Evolutionary conservation across 2,797 vertebrate species (phyloP), one percentile per base, ranked within the genome.

Genomic region (Neosilurus mollespiculum): DNA sequence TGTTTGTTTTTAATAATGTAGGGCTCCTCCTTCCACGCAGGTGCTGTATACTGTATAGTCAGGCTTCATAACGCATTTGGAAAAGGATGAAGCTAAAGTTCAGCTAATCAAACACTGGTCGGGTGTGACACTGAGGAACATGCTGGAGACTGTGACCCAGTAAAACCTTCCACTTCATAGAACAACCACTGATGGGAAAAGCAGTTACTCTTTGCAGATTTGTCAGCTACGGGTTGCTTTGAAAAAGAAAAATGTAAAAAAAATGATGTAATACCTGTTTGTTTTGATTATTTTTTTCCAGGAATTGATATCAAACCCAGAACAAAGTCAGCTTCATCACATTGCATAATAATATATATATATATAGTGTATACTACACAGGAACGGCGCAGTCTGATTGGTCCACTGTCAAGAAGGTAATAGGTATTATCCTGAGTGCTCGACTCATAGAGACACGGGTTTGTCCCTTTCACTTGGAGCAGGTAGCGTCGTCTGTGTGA

Each of bases 11-110:
- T 58, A 4, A 5, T 12, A 61, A 61, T 15, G 30, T 77, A 61
- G 73, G 56, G 34, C 73, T 59, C 26, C 56, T 77, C 9, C 26
- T 59, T 61, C 72, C 80, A 71, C 56, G 49, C 79, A 53, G 56
- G 22, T 64, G 56, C n/a, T 61, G 30, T 56, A 58, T 34, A 30
- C 51, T 67, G 62, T 58, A 34, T 34, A 78, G 34, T 70, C 30
- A 22, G 18, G 56, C 65, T 69, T 83, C 34, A 14, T 67, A 70
- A 53, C 15, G n/a, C 53, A 37, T 71, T 72, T 34, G 24, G 24
- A 70, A 71, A 76, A 70, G 37, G 6, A 26, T 69, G 54, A 78
- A 49, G 37, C n/a, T 59, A 26, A 20, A 59, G 34, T 61, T 53
- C 78, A 71, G 56, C 26, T 65, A 43, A 70, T 59, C 30, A 5